Evolutionary conservation across 2,888 invertebrate genomes (phyloP), one percentile per base, ranked within the genome.

Genomic region (Aleiodes testaceus): DNA sequence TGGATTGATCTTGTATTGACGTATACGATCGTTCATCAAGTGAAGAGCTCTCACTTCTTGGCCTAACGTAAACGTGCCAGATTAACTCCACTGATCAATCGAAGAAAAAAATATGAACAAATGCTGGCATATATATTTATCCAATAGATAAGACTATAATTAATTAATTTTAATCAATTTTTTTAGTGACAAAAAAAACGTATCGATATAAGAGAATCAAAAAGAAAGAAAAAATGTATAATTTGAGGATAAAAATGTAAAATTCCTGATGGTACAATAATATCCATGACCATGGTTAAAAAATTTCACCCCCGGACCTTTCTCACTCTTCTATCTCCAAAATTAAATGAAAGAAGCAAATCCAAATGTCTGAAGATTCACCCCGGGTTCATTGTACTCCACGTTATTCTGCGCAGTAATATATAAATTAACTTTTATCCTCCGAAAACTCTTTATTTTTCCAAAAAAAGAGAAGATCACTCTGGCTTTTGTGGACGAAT

Each of bases 231-330:
- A 47, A 65, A 55, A 55, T 47, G 44, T 55, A 47, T 45, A 67
- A 67, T 67, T 55, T 45, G 42, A 55, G 47, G 59, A 59, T 59
- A 55, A 67, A 59, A 45, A 67, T 67, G 55, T 30, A 67, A 45
- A 50, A 66, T 50, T 36, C 52, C 66, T 59, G 44, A 26, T 45
- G 53, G 55, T 66, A 66, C 50, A 66, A 66, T 66, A 66, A 66
- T 66, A 66, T 66, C 49, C 50, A 66, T 66, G 59, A 59, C 59
- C 59, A 59, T 59, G 59, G 59, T 26, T 59, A 59, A 59, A 55
- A 55, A 36, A 67, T 45, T 26, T 59, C 44, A 36, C 36, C 36
- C 59, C 67, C 26, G 59, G 67, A 67, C 67, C 67, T 67, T 45
- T 67, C 67, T 67, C 67, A 67, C 55, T 26, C n/a, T 18, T 44